Evolutionary conservation across 2,113 vertebrate species (phyloP), one percentile per base, ranked within the genome.

Genomic region (Nothocercus nigrocapillus): DNA sequence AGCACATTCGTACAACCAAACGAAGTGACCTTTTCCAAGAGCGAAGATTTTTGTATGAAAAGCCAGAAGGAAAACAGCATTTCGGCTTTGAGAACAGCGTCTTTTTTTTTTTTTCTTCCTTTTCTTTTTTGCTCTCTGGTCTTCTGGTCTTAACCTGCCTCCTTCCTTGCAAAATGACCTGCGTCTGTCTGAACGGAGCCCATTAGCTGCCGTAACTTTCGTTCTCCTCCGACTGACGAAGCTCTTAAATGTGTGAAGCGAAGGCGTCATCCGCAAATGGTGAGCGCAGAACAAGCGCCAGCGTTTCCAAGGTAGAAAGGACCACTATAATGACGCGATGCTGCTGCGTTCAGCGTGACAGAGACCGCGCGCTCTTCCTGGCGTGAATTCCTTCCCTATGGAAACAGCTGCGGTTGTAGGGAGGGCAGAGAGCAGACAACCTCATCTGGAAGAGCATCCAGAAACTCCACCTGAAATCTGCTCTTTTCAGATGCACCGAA

Each of bases 61-160:
- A 61, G 53, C 21, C 2, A 0, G 56, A 81, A 70, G 82, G 70
- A 63, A 53, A 25, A 36, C 62, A 59, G 58, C 22, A 2, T 58
- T 95, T 79, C 70, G 32, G 8, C 53, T 24, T 54, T 1, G 58
- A 75, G 73, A 59, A 6, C 16, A 49, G 58, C 72, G 86, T 73
- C 19, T 53, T 44, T 86, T 82, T 84, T 86, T 82, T 84, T 88
- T 79, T 84, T 45, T 45, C 42, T 44, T 44, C 8, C 9, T 47
- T 49, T 49, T 49, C 22, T 21, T 53, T 44, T 87, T 79, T 75
- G 32, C 42, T 61, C 3, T 68, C 58, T 69, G 74, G 80, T 93
- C 90, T 90, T 68, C 58, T 69, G 74, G 80, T 93, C 90, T 90
- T 96, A 82, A 82, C 27, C 21, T 20, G 47, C 44, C 2, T 62